Evolutionary conservation across 2,888 invertebrate genomes (phyloP).

Genomic region (Ophraella communa): DNA sequence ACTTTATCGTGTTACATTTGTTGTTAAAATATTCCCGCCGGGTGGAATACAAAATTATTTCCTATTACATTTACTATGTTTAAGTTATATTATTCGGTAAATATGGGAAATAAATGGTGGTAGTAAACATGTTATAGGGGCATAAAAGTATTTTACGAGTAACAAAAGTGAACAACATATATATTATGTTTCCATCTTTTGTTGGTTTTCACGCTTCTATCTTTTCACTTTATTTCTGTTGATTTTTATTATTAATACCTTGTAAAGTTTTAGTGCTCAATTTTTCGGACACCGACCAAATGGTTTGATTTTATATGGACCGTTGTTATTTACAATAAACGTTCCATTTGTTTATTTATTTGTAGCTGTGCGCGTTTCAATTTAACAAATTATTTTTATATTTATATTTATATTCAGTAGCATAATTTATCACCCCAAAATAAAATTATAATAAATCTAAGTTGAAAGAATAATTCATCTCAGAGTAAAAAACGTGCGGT

Average conservation of each 20-base stretch:
- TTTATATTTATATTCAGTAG: too few species aligned
- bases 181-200: constrained; percentile 20
- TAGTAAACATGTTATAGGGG: constrained; percentile 52
- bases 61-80: constrained; percentile 3
- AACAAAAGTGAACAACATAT: constrained; percentile 49
- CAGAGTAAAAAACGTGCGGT: too few species aligned
- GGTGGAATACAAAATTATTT: constrained; percentile 1
- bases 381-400: too few species aligned
- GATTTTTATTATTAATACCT: constrained; percentile 10
- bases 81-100: constrained; percentile 38
- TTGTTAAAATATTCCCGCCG: not conserved
- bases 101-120: constrained; percentile 53
- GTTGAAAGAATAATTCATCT: too few species aligned
- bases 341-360: too few species aligned
- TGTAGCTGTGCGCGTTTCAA: too few species aligned
- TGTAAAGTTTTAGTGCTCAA: not conserved
- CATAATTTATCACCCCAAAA: too few species aligned
- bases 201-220: constrained; percentile 14
- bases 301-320: too few species aligned
- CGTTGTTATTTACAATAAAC: too few species aligned
- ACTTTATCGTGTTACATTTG: not conserved
- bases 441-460: too few species aligned
- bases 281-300: not conserved
- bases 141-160: constrained; percentile 51
- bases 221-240: constrained; percentile 25